These are phyloP conservation scores for Eudyptes chrysolophus DNA, from an alignment of 2,113 vertebrate genomes.

Conservation along the genomic window DNA sequence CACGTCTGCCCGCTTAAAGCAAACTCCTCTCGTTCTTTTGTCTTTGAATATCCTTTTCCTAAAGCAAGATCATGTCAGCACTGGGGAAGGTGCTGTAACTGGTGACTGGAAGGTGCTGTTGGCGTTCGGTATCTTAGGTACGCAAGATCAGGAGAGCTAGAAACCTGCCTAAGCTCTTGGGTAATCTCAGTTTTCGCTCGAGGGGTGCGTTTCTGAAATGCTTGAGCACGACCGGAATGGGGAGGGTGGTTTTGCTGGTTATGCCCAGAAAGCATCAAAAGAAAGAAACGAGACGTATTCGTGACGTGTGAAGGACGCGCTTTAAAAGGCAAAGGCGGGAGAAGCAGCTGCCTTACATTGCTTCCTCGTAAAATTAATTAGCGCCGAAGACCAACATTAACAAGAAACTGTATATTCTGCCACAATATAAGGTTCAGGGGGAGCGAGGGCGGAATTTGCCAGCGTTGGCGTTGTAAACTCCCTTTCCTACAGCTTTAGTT, in stretches of 20 bases:
- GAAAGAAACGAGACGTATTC: not conserved
- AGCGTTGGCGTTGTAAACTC: not conserved
- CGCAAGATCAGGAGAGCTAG: not conserved
- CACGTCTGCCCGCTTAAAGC: too few species aligned
- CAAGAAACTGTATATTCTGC: not conserved
- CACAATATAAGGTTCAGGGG: not conserved
- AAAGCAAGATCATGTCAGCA: too few species aligned
- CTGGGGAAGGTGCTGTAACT: not conserved
- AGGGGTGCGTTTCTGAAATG: not conserved
- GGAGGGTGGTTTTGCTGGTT: constrained; percentile 15
- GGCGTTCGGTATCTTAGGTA: not conserved
- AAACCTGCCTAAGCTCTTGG: not conserved
- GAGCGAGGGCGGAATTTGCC: not conserved
- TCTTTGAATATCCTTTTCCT: not conserved
- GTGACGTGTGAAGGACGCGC: constrained; percentile 18
- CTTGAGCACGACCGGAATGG: not conserved
- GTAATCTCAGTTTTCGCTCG: not conserved
- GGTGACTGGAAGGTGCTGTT: accelerated
- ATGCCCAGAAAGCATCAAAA: not conserved
- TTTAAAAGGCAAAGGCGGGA: constrained; percentile 26
- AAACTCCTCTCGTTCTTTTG: not conserved
- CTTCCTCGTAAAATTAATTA: constrained; percentile 17
- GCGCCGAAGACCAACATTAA: not conserved
- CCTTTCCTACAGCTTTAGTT: not conserved
- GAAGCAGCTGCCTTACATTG: not conserved